These are phyloP conservation scores for Mycteria americana DNA, from an alignment of 2,797 vertebrate genomes.

Conservation along the genomic window DNA sequence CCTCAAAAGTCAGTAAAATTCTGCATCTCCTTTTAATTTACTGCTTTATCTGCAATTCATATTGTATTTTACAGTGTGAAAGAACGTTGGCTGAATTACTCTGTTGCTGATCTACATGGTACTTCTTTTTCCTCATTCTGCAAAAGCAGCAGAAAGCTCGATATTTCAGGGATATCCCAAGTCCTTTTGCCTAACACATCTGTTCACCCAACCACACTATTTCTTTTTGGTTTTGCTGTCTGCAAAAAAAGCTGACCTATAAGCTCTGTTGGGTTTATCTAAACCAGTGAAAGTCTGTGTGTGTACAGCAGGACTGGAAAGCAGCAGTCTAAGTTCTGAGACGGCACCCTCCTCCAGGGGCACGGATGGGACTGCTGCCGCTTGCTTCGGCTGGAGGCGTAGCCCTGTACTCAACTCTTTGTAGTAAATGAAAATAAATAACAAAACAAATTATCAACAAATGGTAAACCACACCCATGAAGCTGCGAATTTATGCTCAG, in stretches of 20 bases:
- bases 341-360: background rate
- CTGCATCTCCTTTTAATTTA: background rate
- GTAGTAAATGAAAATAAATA: background rate
- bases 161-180: background rate
- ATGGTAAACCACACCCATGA: accelerated
- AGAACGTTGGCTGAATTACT: background rate
- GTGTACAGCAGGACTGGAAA: background rate
- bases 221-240: background rate
- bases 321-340: background rate
- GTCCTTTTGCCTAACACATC: background rate
- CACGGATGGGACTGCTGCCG: accelerated
- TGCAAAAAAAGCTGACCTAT: background rate
- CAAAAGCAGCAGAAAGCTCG: background rate
- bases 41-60: background rate
- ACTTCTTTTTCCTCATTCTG: background rate
- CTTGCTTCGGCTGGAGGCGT: background rate
- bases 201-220: background rate
- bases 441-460: background rate
- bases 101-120: background rate
- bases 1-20: background rate
- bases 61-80: background rate
- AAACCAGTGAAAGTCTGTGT: too few species aligned
- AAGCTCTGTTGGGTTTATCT: background rate
- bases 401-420: background rate
- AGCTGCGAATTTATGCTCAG: background rate